Conservation (phyloP, 2,888 invertebrate genomes). For the Clitarchus hookeri region DNA sequence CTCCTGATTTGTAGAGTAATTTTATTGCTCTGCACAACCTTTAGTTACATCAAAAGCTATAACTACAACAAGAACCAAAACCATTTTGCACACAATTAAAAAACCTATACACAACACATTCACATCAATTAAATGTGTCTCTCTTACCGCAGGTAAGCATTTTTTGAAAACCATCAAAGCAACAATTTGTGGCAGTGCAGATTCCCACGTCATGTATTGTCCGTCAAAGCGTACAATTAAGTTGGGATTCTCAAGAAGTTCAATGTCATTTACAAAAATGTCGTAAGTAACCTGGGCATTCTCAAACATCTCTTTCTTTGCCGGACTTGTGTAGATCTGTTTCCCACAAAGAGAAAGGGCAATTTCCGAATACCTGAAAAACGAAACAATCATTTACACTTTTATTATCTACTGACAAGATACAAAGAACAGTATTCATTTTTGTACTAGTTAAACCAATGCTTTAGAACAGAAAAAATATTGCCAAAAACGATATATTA, state of each 20-base stretch:
- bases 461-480: no score
- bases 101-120: no score
- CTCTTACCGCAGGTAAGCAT: constrained; percentile 73
- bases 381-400: no score
- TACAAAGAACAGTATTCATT: no score
- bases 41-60: no score
- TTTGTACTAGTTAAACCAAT: no score
- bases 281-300: constrained; percentile 65
- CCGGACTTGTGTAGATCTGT: constrained; percentile 52
- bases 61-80: no score
- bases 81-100: no score
- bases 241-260: constrained; percentile 76
- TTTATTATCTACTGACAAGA: no score
- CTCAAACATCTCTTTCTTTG: constrained; percentile 66
- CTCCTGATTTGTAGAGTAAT: no score
- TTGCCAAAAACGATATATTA: no score
- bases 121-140: neutral
- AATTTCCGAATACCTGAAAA: neutral
- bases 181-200: constrained; percentile 88
- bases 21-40: no score
- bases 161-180: constrained; percentile 85
- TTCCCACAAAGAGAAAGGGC: constrained; percentile 80
- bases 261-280: constrained; percentile 67
- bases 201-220: constrained; percentile 89
- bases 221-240: constrained; percentile 84